Percentiles rank a stretch among this genome's conserved stretches.
Conservation (phyloP, 2,888 invertebrate species). For the Chirona hameri region DNA sequence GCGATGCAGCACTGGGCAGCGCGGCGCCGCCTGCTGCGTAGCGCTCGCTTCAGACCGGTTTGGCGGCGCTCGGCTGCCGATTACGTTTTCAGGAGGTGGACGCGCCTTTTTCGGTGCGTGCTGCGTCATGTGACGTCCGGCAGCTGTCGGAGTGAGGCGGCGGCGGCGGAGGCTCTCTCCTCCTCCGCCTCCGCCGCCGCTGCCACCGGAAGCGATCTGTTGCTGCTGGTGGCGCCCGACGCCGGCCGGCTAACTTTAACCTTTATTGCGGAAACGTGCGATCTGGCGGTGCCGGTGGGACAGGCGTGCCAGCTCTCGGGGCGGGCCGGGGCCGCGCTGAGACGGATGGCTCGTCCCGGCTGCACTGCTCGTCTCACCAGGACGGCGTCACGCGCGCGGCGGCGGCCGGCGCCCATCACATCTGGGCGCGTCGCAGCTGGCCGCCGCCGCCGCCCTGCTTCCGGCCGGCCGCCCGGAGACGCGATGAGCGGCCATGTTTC, state of each 20-base stretch:
- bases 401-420: background rate
- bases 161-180: background rate
- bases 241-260: background rate
- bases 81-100: background rate
- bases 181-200: background rate
- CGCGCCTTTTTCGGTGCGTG: background rate
- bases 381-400: background rate
- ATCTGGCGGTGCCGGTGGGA: background rate
- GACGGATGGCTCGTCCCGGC: background rate
- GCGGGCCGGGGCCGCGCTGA: background rate
- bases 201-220: background rate
- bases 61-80: background rate
- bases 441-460: background rate
- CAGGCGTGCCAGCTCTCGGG: background rate
- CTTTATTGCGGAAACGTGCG: background rate
- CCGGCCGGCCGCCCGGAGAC: background rate
- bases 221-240: background rate
- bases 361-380: background rate
- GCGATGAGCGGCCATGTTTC: conserved; percentile 1
- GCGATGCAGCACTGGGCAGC: background rate
- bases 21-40: background rate
- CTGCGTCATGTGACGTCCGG: background rate
- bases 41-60: background rate
- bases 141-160: background rate
- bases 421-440: background rate